phyloP scores from a whole-genome alignment of 1,140 invertebrate species.

The Eupristina koningsbergeri region DNA sequence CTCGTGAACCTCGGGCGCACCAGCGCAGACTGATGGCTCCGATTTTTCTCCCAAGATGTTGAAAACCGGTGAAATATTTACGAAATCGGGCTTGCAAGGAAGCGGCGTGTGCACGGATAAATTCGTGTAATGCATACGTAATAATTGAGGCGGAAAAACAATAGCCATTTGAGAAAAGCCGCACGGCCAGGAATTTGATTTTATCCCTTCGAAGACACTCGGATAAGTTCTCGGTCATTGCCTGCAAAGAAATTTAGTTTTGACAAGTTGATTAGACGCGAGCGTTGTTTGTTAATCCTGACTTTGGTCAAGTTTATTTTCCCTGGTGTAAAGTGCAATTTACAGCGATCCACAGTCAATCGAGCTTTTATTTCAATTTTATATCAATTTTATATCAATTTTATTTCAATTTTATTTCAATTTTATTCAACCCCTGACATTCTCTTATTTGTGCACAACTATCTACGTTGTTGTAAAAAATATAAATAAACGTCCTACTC shows the following conservation, averaged over 20 bases:
- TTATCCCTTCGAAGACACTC: background rate
- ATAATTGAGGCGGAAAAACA: background rate
- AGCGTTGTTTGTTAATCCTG: no score
- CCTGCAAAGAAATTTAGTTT: background rate
- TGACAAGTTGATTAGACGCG: no score
- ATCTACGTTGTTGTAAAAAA: no score
- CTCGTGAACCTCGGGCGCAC: background rate
- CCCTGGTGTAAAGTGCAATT: no score
- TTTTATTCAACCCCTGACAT: no score
- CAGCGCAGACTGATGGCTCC: background rate
- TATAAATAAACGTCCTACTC: no score
- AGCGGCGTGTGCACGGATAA: background rate
- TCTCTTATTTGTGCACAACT: no score
- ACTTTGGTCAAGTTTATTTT: no score
- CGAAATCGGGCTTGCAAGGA: background rate
- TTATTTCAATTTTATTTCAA: no score
- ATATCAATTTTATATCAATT: no score
- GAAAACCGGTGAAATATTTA: background rate
- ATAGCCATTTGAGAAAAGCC: slow-evolving; percentile 1
- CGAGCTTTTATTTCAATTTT: no score
- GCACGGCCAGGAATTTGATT: background rate
- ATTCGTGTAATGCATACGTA: background rate
- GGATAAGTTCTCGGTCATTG: background rate
- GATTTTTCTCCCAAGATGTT: background rate
- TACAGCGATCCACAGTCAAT: no score